Percentiles rank a stretch among this genome's conserved stretches.
phyloP scores from a whole-genome alignment of 2,797 vertebrate species.

The Fringilla coelebs region DNA sequence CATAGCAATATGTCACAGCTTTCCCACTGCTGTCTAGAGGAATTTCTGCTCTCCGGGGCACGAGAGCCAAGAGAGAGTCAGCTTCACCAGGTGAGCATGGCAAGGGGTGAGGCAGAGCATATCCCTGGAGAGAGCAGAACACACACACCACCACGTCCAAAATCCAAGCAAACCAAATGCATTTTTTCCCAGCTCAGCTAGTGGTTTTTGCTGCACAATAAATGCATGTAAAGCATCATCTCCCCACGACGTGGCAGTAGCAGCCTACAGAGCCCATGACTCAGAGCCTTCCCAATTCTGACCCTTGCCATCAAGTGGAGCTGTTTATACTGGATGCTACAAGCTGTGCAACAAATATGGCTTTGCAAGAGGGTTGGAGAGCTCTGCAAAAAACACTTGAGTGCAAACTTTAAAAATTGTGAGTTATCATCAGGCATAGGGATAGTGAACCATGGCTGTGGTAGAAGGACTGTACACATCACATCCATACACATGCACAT shows the following conservation, averaged over 20 bases:
- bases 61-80: background rate
- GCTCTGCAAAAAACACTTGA: background rate
- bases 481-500: background rate
- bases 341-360: background rate
- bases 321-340: background rate
- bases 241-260: slow-evolving; percentile 32
- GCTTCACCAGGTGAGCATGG: background rate
- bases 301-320: background rate
- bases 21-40: background rate
- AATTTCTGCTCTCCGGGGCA: background rate
- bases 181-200: background rate
- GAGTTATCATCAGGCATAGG: background rate
- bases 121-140: background rate
- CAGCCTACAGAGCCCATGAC: background rate
- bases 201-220: background rate
- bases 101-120: background rate
- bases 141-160: background rate
- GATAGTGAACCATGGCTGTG: background rate
- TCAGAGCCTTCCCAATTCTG: fast-evolving
- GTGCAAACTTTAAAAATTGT: background rate
- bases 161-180: background rate
- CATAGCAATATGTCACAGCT: background rate
- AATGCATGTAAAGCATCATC: background rate
- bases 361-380: background rate
- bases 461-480: background rate